Evolutionary conservation across 2,888 invertebrate species (phyloP), one percentile per base, ranked within the genome.

Genomic region (Erannis defoliaria): DNA sequence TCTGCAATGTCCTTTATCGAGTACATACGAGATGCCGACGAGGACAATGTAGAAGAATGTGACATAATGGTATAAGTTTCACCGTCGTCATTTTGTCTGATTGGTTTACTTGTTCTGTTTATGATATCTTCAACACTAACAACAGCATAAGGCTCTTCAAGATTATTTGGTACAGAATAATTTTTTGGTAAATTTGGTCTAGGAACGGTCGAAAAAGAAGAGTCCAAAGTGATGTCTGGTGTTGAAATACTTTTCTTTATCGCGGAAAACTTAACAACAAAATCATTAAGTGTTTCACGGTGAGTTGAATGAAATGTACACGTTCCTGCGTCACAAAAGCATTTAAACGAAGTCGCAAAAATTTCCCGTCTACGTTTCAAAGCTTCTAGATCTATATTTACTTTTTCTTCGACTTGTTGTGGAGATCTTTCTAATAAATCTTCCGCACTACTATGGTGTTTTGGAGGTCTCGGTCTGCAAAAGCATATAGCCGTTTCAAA

Each of bases 401-500:
- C 88, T 66, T 77, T 80, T 57, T 80, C 82, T 58, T 85, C 82
- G 57, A 81, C 79, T 29, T 80, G 74, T 58, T 80, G 74, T 62
- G 71, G 66, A 43, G 67, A 70, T 29, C 85, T 79, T 67, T 86
- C 82, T 70, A 90, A 76, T 62, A 93, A 80, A 74, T 93, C 93
- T 75, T 93, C 93, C 26, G 91, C 91, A 71, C 91, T 93, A 48
- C 77, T 88, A 58, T 92, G 91, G 69, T 86, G 84, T 68, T 92
- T 92, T 5, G 84, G 82, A 18, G 86, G 86, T 67, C 72, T 80
- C 2, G 89, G 88, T 66, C 83, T 88, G 78, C 93, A 93, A 72
- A 93, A 93, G 66, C 93, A 93, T 64, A 93, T 90, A 12, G 89
- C 89, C n/a, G 90, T 90, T 81, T 93, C 93, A 71, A 80, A 90